phyloP scores from a whole-genome alignment of 2,797 vertebrate genomes.

The Halcyon badia region DNA sequence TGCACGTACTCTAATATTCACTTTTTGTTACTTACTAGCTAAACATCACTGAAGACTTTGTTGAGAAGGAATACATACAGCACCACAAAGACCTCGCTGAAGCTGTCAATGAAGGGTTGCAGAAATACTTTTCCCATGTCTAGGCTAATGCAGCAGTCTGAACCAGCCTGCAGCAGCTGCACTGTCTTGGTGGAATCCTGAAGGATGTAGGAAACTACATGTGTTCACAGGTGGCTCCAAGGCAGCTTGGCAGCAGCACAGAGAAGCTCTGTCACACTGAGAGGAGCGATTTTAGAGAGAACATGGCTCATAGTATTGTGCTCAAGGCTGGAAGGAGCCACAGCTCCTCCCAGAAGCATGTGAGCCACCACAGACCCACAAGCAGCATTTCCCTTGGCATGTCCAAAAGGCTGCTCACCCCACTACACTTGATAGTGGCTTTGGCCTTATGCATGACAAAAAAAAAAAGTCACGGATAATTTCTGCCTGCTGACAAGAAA shows the following conservation, averaged over 20 bases:
- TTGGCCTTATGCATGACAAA: background rate
- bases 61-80: background rate
- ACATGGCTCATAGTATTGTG: background rate
- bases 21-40: background rate
- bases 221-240: background rate
- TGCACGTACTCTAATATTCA: background rate
- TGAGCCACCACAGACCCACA: background rate
- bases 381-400: background rate
- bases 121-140: background rate
- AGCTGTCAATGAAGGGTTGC: background rate
- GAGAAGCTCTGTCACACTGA: background rate
- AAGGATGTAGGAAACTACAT: background rate
- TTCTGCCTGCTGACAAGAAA: background rate
- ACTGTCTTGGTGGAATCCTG: background rate
- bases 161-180: background rate
- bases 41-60: background rate
- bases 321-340: background rate
- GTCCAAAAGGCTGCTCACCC: background rate
- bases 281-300: background rate
- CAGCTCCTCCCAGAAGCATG: background rate
- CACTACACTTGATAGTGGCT: background rate
- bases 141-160: background rate
- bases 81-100: background rate
- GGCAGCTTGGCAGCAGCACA: background rate
- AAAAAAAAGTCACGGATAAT: background rate